These are phyloP conservation scores for Mus pahari DNA, from an alignment of 2,113 vertebrate species.

Conservation along the genomic window DNA sequence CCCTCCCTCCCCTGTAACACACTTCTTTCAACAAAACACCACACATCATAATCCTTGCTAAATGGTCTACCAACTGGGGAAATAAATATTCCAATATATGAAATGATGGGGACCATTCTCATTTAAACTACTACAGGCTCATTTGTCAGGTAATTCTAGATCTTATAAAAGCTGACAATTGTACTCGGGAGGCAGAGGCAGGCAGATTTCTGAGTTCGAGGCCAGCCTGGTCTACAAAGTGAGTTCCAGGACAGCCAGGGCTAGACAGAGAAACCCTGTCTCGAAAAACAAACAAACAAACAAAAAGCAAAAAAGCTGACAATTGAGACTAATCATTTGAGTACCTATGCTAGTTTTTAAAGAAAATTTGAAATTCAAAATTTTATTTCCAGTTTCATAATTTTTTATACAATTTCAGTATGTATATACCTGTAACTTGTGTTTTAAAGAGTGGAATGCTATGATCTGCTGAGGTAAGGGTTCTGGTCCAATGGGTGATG, in stretches of 20 bases:
- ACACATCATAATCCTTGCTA: neutral
- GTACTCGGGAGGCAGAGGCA: no score
- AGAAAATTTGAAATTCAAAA: conserved; percentile 14
- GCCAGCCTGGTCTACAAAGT: no score
- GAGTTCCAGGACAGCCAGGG: no score
- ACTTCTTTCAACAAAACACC: neutral
- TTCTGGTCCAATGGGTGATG: conserved; percentile 14
- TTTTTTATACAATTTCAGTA: neutral
- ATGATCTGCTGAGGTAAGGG: neutral
- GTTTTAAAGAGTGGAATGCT: conserved; percentile 4
- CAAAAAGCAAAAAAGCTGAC: neutral
- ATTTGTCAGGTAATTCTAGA: neutral
- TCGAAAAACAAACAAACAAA: no score
- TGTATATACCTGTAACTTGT: neutral
- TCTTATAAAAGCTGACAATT: neutral
- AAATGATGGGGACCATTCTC: neutral
- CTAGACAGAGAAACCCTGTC: no score
- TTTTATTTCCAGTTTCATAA: conserved; percentile 35
- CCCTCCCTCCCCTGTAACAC: neutral
- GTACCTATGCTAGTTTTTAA: neutral
- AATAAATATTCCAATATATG: neutral
- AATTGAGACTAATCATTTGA: neutral
- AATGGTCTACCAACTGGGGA: neutral
- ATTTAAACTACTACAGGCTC: neutral
- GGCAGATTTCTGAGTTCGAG: no score